Base-by-base conservation (phyloP, 2,797 vertebrate species). In the Nothura maculosa region DNA sequence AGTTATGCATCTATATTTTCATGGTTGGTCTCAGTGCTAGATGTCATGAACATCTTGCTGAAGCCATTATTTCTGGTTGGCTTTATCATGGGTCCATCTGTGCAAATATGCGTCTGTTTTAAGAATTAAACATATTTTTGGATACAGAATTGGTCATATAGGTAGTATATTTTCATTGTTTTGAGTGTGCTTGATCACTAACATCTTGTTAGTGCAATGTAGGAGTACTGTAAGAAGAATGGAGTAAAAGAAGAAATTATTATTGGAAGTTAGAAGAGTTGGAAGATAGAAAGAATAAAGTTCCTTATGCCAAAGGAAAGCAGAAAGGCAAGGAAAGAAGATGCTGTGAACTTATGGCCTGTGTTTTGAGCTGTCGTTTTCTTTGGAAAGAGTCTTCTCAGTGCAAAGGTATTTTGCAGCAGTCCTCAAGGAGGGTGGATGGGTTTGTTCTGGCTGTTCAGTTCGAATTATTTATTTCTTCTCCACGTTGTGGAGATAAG, bases 51-150 rank as follows among this genome's bases (percentile, higher is more conserved):
- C 52, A 52, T 72, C 22, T 40, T 79, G 40, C 76, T 92, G 81
- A 88, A 88, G 40, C 32, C 60, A 24, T 70, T 86, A 25, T 43
- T 81, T 88, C 34, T 88, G 57, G 12, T 81, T 81, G 79, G 15
- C 75, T 87, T 87, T 82, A 36, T 90, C 80, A 47, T 85, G 43
- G 17, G 68, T 21, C 60, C 58, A 67, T 74, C 43, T 62, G 32
- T 60, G 28, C 5, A 5, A 21, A 18, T 6, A 7, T 57, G 21
- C 55, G n/a, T 84, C 73, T 73, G 42, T 93, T 90, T 77, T 60
- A 60, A 72, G 40, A 70, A 74, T 77, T 77, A 70, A 89, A 87
- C 70, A 7, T 22, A 3, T 64, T 43, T 32, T 76, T 85, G 22
- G 25, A 24, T 32, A 19, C 15, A 47, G 45, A 48, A 12, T 50